These are phyloP conservation scores for Phoeniculus purpureus DNA, from an alignment of 2,797 vertebrate genomes.

Conservation along the genomic window DNA sequence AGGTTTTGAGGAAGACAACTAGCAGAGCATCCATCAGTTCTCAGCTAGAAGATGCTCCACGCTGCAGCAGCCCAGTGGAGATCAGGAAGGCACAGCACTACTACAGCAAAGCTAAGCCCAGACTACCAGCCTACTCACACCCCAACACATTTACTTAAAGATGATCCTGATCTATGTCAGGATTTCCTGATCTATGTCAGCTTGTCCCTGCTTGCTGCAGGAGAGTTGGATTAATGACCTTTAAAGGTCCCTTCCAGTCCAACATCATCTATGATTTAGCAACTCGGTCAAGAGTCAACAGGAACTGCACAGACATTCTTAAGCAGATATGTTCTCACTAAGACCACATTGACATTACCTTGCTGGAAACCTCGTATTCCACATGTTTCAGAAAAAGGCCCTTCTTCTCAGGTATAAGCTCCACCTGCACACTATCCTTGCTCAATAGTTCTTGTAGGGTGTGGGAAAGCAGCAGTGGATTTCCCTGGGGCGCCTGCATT, in stretches of 20 bases:
- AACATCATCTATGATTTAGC: too few relatives aligned
- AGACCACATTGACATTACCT: conserved; percentile 75
- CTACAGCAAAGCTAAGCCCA: neutral
- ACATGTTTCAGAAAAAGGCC: conserved; percentile 98
- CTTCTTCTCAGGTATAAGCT: conserved; percentile 97
- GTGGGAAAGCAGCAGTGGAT: conserved; percentile 83
- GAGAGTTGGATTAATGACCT: too few relatives aligned
- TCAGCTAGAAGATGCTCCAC: neutral
- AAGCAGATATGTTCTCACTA: neutral
- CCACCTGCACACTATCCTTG: conserved; percentile 88
- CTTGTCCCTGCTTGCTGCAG: too few relatives aligned
- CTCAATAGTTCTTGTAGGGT: conserved; percentile 89
- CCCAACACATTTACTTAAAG: neutral
- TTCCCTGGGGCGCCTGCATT: conserved; percentile 87
- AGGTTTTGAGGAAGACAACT: neutral
- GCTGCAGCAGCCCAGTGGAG: neutral
- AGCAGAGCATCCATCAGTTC: neutral
- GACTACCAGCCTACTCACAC: neutral
- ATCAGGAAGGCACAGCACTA: neutral
- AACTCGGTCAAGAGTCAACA: neutral
- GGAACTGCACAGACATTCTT: neutral
- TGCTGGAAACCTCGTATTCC: conserved; percentile 95
- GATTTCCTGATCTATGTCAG: too few relatives aligned
- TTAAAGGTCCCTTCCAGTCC: too few relatives aligned
- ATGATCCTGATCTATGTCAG: too few relatives aligned